Evolutionary conservation across 2,113 vertebrate species (phyloP), one percentile per base, ranked within the genome.

Genomic region (Phalacrocorax pelagicus): DNA sequence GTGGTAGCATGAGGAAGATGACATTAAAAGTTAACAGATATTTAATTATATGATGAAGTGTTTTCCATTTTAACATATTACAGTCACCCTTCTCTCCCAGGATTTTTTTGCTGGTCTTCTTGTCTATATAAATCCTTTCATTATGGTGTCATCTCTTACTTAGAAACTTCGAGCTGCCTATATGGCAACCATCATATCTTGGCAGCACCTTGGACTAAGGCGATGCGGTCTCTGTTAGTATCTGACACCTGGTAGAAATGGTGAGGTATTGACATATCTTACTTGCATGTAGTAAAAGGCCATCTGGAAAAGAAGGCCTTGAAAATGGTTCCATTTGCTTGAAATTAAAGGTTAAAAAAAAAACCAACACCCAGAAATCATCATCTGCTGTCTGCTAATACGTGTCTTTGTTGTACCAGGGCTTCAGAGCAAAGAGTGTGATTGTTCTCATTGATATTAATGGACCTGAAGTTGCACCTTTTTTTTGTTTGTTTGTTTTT

Each of bases 191-290:
- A 16, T 40, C 51, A 5, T 81, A 59, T 92, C 80, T 75, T 92
- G 91, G 59, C 80, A 94, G 74, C 69, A 88, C 61, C 81, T 93
- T 81, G 87, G 90, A 95, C 79, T 88, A 47, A 94, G 74, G 59
- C 3, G 7, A n/a, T 80, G 79, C 0, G 0, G 51, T 94, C 69
- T 94, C 81, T 96, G 82, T 97, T 96, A 96, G 73, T 90, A 59
- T 81, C 81, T 90, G 84, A 92, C 88, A 85, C 42, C 81, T 94
- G 91, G 62, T 47, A 96, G 92, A 70, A 89, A 78, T 78, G 81
- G 62, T 92, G 93, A 97, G 72, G 78, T 81, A 94, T 24, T 89
- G 70, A 42, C 44, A 83, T 65, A 58, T 87, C 87, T 83, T 90
- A 55, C 77, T 90, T 85, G 72, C 91, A 85, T 89, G 69, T 81